Percentiles rank a stretch among this genome's conserved stretches.
phyloP scores from a whole-genome alignment of 2,113 vertebrate species.

The Lethenteron reissneri region DNA sequence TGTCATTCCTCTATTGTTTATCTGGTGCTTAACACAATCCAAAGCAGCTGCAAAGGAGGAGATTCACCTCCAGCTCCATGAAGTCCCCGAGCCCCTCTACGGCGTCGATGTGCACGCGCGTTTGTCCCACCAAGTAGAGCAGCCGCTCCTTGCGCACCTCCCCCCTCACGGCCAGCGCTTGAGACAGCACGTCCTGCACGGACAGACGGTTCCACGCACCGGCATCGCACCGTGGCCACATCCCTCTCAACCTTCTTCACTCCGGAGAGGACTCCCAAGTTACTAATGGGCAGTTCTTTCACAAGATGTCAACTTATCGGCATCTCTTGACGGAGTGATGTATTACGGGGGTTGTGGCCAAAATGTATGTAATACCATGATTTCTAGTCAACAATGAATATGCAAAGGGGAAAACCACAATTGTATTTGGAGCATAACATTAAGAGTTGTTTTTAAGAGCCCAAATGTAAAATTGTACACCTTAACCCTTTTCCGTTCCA shows the following conservation, averaged over 20 bases:
- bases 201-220: background rate
- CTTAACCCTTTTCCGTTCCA: too few species aligned
- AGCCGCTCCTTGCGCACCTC: constrained; percentile 32
- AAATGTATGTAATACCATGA: background rate
- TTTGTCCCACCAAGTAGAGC: constrained; percentile 43
- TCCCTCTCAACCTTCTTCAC: background rate
- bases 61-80: constrained; percentile 43
- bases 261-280: background rate
- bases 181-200: constrained; percentile 21
- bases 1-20: too few species aligned
- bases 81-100: constrained; percentile 44
- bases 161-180: constrained; percentile 32
- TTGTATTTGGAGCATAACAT: too few species aligned
- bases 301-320: background rate
- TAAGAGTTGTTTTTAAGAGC: too few species aligned
- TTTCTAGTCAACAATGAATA: too few species aligned
- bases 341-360: background rate
- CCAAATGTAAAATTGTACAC: too few species aligned
- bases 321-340: background rate
- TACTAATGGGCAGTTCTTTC: background rate
- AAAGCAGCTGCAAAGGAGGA: background rate
- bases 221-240: background rate
- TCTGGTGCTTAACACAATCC: too few species aligned
- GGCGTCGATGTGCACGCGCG: constrained; percentile 36
- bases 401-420: too few species aligned